A percentile compares a stretch with the other conserved stretches of the same genome.
Evolutionary conservation across 2,888 invertebrate genomes (phyloP).

Genomic region (Xanthia icteritia): DNA sequence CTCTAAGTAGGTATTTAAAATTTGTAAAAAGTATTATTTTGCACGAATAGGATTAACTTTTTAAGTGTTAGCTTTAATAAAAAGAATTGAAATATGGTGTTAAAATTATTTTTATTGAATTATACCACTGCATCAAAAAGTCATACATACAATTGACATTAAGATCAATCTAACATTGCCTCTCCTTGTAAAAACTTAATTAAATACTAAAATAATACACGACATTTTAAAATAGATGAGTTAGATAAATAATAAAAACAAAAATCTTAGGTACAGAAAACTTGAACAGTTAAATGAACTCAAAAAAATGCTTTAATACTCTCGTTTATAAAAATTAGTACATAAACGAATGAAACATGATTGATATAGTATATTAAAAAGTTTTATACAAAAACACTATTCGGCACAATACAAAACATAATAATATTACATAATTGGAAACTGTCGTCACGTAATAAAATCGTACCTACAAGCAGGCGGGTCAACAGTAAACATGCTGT

Average conservation of each 20-base stretch:
- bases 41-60: conserved; percentile 86
- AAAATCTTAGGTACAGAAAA: conserved; percentile 11
- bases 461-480: background rate
- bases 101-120: conserved; percentile 62
- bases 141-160: conserved; percentile 11
- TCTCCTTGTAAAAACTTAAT: background rate
- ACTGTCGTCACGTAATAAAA: conserved; percentile 36
- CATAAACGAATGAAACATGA: conserved; percentile 28
- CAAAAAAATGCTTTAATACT: background rate
- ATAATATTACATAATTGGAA: conserved; percentile 48
- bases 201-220: conserved; percentile 24
- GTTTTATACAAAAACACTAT: conserved; percentile 11
- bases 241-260: conserved; percentile 1
- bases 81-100: conserved; percentile 66
- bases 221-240: background rate
- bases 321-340: conserved; percentile 14
- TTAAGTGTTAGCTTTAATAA: conserved; percentile 84
- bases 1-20: conserved; percentile 67
- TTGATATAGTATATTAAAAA: conserved; percentile 17
- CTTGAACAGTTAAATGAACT: conserved; percentile 19
- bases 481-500: background rate
- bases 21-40: conserved; percentile 85
- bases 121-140: conserved; percentile 14
- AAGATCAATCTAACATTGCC: background rate
- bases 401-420: conserved; percentile 20